Evolutionary conservation across 1,140 invertebrate genomes (phyloP).

Genomic region (Triops cancriformis): DNA sequence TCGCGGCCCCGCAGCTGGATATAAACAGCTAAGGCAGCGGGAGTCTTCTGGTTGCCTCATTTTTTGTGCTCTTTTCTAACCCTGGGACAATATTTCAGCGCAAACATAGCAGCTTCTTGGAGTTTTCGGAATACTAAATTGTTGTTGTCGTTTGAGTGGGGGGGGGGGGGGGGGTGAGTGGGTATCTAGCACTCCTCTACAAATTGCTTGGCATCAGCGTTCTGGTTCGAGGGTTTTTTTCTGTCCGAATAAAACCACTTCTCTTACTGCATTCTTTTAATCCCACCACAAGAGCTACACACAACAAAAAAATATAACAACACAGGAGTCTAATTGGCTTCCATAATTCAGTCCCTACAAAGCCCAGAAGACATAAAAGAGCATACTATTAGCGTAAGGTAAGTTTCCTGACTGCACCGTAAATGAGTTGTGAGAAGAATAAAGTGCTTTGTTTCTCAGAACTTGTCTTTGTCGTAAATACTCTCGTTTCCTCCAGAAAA

Average conservation of each 20-base stretch:
- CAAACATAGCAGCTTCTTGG: neutral
- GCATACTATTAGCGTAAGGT: neutral
- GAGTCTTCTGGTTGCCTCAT: neutral
- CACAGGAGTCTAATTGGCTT: conserved; percentile 4
- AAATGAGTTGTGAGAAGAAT: conserved; percentile 14
- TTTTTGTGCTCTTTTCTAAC: neutral
- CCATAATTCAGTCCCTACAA: neutral
- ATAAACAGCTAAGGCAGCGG: conserved; percentile 7
- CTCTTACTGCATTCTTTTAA: neutral
- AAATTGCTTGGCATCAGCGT: neutral
- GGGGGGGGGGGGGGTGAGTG: too few relatives aligned
- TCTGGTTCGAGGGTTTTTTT: neutral
- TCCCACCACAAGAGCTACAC: too few relatives aligned
- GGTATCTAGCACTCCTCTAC: neutral
- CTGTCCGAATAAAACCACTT: neutral
- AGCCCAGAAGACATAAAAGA: neutral
- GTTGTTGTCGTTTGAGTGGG: neutral
- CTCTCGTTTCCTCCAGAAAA: neutral
- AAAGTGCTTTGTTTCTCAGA: neutral
- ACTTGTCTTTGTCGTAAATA: conserved; percentile 10
- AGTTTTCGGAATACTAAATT: neutral
- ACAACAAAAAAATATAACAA: neutral
- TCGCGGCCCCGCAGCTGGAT: conserved; percentile 4
- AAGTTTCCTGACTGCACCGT: neutral
- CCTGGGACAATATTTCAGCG: neutral